Conservation (phyloP, 2,113 vertebrate species). For the Tringa solitaria region DNA sequence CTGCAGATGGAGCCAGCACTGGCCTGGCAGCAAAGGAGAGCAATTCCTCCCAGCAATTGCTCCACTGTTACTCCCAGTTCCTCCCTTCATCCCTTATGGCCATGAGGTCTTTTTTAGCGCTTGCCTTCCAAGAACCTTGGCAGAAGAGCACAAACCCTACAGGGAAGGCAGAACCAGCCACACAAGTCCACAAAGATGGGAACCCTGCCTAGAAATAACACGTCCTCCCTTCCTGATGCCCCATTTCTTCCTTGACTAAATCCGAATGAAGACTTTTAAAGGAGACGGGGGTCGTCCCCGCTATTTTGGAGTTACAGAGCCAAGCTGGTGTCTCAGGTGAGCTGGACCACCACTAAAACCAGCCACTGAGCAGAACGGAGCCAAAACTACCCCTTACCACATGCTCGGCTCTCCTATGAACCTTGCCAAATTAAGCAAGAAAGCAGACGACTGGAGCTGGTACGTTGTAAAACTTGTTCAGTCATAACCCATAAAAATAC, state of each 20-base stretch:
- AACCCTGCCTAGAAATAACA: not conserved
- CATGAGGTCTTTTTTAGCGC: not conserved
- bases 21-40: not conserved
- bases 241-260: not conserved
- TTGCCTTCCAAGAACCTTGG: not conserved
- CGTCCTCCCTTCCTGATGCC: not conserved
- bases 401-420: not conserved
- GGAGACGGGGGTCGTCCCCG: not conserved
- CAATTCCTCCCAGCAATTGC: not conserved
- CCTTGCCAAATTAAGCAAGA: conserved; percentile 38
- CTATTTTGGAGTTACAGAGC: accelerated
- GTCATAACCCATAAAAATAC: conserved; percentile 45
- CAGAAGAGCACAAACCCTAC: not conserved
- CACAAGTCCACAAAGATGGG: not conserved
- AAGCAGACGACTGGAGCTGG: conserved; percentile 18
- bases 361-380: not conserved
- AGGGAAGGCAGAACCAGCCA: not conserved
- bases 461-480: not conserved
- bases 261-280: not conserved
- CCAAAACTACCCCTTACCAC: not conserved
- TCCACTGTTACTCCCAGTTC: not conserved
- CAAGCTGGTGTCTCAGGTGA: not conserved
- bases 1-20: not conserved
- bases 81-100: not conserved
- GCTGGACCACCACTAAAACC: not conserved